A percentile compares a stretch with the other conserved stretches of the same genome.
phyloP scores from a whole-genome alignment of 2,888 invertebrate genomes.

The Embidobia sp. region DNA sequence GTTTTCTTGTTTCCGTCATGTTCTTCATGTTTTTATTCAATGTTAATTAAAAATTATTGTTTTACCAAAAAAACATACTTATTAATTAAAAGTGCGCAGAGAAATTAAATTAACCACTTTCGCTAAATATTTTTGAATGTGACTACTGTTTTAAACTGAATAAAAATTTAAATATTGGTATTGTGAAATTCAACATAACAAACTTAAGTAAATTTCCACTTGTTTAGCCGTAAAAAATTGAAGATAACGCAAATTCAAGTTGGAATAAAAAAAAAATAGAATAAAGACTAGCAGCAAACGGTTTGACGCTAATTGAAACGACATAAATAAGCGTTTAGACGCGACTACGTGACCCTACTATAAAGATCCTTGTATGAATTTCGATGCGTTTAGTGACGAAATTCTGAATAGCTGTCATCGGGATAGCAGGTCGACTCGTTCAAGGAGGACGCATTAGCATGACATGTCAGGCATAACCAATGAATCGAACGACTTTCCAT shows the following conservation, averaged over 20 bases:
- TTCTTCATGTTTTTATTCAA: not conserved
- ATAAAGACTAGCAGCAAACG: not conserved
- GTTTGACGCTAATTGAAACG: constrained; percentile 33
- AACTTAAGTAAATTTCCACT: too few relatives aligned
- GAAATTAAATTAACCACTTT: too few relatives aligned
- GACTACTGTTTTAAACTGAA: too few relatives aligned
- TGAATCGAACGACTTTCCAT: constrained; percentile 60
- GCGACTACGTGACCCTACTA: constrained; percentile 12
- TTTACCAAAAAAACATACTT: not conserved
- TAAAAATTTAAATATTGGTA: too few relatives aligned
- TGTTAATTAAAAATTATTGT: not conserved
- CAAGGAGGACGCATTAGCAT: constrained; percentile 32
- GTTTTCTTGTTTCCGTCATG: too few relatives aligned
- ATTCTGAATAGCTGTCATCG: constrained; percentile 20
- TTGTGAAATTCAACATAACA: too few relatives aligned
- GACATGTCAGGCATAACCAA: constrained; percentile 63
- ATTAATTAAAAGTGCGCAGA: not conserved
- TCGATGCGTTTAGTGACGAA: constrained; percentile 13
- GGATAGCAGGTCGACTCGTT: constrained; percentile 18
- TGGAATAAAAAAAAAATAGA: too few relatives aligned
- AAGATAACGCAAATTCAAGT: too few relatives aligned
- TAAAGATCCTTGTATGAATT: constrained; percentile 18
- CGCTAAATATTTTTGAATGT: too few relatives aligned
- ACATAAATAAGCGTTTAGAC: constrained; percentile 20
- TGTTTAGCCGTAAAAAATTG: too few relatives aligned